phyloP scores from a whole-genome alignment of 2,113 vertebrate genomes.

The Crotalus horridus region DNA sequence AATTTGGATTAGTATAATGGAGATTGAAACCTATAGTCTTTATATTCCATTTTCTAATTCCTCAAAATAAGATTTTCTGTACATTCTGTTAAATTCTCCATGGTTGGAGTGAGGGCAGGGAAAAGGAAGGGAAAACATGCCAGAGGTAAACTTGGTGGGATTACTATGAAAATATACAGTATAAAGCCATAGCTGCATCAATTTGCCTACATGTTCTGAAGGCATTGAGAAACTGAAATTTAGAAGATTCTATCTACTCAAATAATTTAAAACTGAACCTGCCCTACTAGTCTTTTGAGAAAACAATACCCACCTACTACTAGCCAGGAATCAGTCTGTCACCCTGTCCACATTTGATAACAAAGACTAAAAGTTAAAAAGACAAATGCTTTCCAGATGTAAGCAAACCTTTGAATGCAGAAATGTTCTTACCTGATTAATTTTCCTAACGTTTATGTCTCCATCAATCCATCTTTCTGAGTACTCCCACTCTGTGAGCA shows the following conservation, averaged over 20 bases:
- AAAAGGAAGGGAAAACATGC: background rate
- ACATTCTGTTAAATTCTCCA: background rate
- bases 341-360: background rate
- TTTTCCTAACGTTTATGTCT: slow-evolving; percentile 22
- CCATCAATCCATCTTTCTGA: slow-evolving; percentile 10
- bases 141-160: background rate
- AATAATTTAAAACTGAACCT: background rate
- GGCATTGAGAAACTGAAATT: background rate
- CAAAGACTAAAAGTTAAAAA: background rate
- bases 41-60: background rate
- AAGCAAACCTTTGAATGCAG: slow-evolving; percentile 2
- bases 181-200: background rate
- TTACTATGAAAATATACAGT: background rate
- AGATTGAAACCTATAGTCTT: background rate
- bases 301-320: background rate
- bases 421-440: slow-evolving; percentile 7
- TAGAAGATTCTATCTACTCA: background rate
- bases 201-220: background rate
- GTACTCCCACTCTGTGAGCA: slow-evolving; percentile 12
- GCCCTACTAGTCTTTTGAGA: background rate
- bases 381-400: slow-evolving; percentile 6
- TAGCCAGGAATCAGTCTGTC: background rate
- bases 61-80: background rate
- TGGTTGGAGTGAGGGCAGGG: background rate
- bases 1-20: background rate